A percentile compares a stretch with the other conserved stretches of the same genome.
phyloP scores from a whole-genome alignment of 2,888 invertebrate genomes.

The Drosophila limbata region DNA sequence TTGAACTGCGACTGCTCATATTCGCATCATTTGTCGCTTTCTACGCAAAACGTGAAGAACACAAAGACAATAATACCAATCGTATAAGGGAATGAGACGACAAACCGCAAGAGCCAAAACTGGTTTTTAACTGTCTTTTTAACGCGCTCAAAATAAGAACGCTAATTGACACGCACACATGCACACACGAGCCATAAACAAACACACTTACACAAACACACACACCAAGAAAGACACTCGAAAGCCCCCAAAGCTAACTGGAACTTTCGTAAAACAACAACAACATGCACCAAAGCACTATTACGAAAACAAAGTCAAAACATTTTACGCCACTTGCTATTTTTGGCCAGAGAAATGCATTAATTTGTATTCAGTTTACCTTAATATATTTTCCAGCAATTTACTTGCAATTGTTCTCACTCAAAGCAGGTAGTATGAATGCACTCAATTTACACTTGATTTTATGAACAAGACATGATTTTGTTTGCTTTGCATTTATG shows the following conservation, averaged over 20 bases:
- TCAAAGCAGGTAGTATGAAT: conserved; percentile 31
- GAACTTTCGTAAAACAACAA: conserved; percentile 64
- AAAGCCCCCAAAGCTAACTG: conserved; percentile 59
- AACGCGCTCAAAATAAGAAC: conserved; percentile 59
- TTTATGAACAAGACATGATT: conserved; percentile 15
- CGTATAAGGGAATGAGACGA: conserved; percentile 41
- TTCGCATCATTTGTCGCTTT: conserved; percentile 32
- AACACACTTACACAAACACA: conserved; percentile 25
- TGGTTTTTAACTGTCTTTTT: conserved; percentile 69
- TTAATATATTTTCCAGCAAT: conserved; percentile 32
- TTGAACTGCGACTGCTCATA: not conserved
- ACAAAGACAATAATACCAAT: conserved; percentile 27
- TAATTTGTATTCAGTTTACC: conserved; percentile 46
- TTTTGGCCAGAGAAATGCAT: conserved; percentile 41
- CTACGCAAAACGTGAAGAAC: conserved; percentile 32
- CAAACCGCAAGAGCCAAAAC: conserved; percentile 51
- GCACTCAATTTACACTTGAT: conserved; percentile 54
- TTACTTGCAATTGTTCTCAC: conserved; percentile 16
- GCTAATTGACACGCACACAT: conserved; percentile 72
- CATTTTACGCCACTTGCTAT: conserved; percentile 40
- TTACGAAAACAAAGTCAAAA: conserved; percentile 44
- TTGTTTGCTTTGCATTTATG: conserved; percentile 15
- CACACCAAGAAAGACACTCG: conserved; percentile 15
- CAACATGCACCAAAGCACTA: conserved; percentile 16
- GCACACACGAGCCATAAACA: conserved; percentile 51